Evolutionary conservation across 1,140 invertebrate species (phyloP), one percentile per base, ranked within the genome.

Genomic region (Leptopilina boulardi): DNA sequence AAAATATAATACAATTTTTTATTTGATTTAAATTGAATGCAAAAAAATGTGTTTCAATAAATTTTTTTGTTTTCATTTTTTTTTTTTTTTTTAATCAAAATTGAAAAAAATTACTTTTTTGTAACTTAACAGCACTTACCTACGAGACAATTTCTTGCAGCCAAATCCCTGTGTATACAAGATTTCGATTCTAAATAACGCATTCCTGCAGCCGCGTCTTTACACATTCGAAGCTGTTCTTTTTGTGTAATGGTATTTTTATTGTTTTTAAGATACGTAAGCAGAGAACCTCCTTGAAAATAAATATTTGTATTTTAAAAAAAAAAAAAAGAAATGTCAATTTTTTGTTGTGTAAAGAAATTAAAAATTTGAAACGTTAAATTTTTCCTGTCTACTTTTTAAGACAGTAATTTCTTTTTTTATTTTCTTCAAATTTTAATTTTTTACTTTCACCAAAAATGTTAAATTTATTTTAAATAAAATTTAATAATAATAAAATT

Each of bases 161-260:
- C 98, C 82, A 99, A 93, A 92, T 99, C 98, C 77, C 98, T 93
- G 91, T 99, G 98, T 85, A 99, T 99, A 88, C 98, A 99, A 91
- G 97, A 97, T 91, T 98, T 98, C 11, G 95, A 96, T 91, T 99
- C 98, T 77, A 99, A 93, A 92, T 99, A 99, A 59, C 95, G 93
- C 98, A 99, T 99, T 81, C 97, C 98, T 80, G 95, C 96, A 13
- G 97, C 96, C 2, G 97, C 96, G 93, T 99, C 98, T 72, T 95
- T 93, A 88, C 97, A 99, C 97, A 99, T 99, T 75, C 94, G 94
- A 80, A 97, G 92, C 59, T 98, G 93, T 78, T 97, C 94, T 41
- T 94, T 93, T 44, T 94, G 92, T n/a, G 92, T 93, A 51, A 98
- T 91, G 2, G 88, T 92, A 42, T 92, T 88, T 21, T 95, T 93